Evolutionary conservation across 1,140 invertebrate species (phyloP), one percentile per base, ranked within the genome.

Genomic region (Papilio dardanus): DNA sequence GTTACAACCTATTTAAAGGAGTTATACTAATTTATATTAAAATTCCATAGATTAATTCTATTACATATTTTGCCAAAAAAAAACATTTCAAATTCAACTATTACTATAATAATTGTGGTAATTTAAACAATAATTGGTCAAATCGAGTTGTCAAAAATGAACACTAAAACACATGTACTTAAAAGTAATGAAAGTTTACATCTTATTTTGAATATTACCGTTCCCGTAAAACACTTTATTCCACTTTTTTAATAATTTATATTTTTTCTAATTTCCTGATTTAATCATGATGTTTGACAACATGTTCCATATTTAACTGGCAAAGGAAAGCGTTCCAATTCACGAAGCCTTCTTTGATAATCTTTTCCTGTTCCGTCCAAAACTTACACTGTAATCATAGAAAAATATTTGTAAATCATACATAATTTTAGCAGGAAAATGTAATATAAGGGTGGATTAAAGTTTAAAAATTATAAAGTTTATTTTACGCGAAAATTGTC

Each of bases 271-370:
- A 12, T 42, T 42, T 42, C 14, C 16, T 42, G 14, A n/a, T 42
- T 4, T 16, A 42, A 42, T 2, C 40, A n/a, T 3, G 40, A 35
- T 90, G 88, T 74, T 92, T 92, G 6, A 92, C 89, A 0, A 93
- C 80, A 76, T 93, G 89, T 62, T 93, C 92, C 14, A 93, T 77
- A 71, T 92, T 92, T 16, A 93, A 74, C 76, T 93, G 90, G 67
- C 92, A 93, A 7, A 93, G 83, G 83, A 93, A 93, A 6, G 89
- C 88, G 42, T 86, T 89, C 92, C 92, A 93, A 58, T 93, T 93
- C 0, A 93, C 89, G 54, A 79, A 93, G 7, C 90, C 92, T 24
- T 88, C 87, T 14, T 83, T 77, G 33, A 93, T 88, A 0, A 83
- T 12, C 10, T 77, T 82, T 12, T 93, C 90, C 6, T 79, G 77